Evolutionary conservation across 2,113 vertebrate genomes (phyloP).

Genomic region (Lophius piscatorius): DNA sequence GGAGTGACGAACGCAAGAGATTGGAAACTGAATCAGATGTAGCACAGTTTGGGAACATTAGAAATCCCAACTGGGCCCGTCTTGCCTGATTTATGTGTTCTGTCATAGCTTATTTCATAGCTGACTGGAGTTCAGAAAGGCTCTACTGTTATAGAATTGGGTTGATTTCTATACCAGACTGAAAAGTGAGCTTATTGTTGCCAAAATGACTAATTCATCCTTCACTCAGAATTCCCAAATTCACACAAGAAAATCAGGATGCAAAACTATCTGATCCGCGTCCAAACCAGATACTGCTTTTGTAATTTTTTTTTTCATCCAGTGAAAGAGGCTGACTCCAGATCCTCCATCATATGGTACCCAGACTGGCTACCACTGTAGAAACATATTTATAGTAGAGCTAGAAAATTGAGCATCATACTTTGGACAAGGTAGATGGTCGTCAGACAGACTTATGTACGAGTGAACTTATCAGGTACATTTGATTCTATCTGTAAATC

Average conservation of each 20-base stretch:
- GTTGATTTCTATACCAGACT: slow-evolving; percentile 7
- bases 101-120: slow-evolving; percentile 15
- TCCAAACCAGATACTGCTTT: not conserved
- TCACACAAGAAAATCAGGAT: not conserved
- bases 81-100: slow-evolving; percentile 9
- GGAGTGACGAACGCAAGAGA: slow-evolving; percentile 17
- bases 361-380: not conserved
- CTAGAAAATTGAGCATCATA: not conserved
- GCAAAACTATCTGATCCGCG: slow-evolving; percentile 1
- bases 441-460: not conserved
- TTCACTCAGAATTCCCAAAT: slow-evolving; percentile 10
- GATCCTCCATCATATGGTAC: not conserved
- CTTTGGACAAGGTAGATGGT: not conserved
- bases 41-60: slow-evolving; percentile 7
- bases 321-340: not conserved
- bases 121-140: not conserved
- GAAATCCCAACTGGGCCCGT: not conserved
- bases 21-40: slow-evolving; percentile 33
- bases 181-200: not conserved
- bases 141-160: slow-evolving; percentile 4
- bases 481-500: not conserved
- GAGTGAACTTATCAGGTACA: not conserved
- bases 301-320: slow-evolving; percentile 4
- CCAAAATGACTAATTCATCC: slow-evolving; percentile 2
- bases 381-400: not conserved